These are phyloP conservation scores for Urocynchramus pylzowi DNA, from an alignment of 2,113 vertebrate genomes.

Conservation along the genomic window DNA sequence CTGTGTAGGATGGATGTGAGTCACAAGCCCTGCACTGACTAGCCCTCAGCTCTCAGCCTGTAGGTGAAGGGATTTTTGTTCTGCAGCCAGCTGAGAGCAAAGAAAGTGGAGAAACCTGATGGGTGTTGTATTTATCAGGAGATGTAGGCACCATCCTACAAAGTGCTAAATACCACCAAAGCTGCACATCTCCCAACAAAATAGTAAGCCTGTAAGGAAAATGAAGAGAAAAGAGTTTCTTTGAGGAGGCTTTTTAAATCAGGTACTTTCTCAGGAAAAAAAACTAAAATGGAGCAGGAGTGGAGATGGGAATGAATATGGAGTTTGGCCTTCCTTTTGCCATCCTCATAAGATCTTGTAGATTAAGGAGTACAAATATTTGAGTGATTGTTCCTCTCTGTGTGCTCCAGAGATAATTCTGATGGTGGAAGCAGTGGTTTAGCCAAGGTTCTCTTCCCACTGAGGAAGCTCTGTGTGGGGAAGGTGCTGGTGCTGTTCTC, in stretches of 20 bases:
- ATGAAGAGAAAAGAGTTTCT: not conserved
- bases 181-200: not conserved
- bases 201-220: not conserved
- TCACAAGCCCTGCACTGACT: not conserved
- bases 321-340: not conserved
- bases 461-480: not conserved
- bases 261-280: not conserved
- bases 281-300: not conserved
- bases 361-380: not conserved
- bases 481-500: not conserved
- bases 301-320: not conserved
- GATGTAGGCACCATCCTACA: not conserved
- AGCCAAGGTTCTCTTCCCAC: rapidly evolving
- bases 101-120: not conserved
- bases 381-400: not conserved
- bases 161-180: not conserved
- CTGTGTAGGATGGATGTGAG: not conserved
- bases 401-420: not conserved
- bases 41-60: not conserved
- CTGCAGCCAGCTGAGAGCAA: not conserved
- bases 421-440: not conserved
- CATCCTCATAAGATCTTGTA: not conserved
- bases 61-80: not conserved
- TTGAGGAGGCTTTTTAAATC: not conserved
- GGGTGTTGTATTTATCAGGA: not conserved